Evolutionary conservation across 2,113 vertebrate genomes (phyloP).

Genomic region (Acrocephalus kingi): DNA sequence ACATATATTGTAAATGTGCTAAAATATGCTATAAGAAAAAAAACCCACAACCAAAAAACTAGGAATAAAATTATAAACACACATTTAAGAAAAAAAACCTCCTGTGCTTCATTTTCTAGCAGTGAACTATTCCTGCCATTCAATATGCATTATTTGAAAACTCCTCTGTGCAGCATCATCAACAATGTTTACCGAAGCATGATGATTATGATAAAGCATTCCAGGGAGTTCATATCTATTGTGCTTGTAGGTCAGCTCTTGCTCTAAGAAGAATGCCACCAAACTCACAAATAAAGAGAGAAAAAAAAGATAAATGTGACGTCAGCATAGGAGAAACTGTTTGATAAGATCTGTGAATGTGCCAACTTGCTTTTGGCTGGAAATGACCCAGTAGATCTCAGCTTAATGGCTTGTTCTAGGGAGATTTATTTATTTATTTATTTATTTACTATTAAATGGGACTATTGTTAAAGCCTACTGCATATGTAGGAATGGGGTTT

Average conservation of each 20-base stretch:
- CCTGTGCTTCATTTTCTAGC: background rate
- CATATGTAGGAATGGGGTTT: background rate
- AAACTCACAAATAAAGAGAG: background rate
- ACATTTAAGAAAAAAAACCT: background rate
- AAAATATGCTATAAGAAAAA: background rate
- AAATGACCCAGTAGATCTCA: background rate
- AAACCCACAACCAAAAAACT: background rate
- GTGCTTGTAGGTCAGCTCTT: background rate
- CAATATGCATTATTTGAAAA: background rate
- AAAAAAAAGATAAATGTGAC: background rate
- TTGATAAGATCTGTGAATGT: background rate
- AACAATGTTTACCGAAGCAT: constrained; percentile 17
- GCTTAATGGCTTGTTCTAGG: background rate
- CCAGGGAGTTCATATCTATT: background rate
- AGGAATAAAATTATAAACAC: background rate
- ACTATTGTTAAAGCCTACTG: background rate
- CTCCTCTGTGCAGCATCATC: background rate
- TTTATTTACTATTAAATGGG: background rate
- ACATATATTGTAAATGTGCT: background rate
- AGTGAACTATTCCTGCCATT: background rate
- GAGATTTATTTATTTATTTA: background rate
- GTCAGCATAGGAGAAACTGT: background rate
- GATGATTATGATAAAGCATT: constrained; percentile 23
- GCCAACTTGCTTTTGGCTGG: background rate
- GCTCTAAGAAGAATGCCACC: background rate